A percentile compares a stretch with the other conserved stretches of the same genome.
phyloP scores from a whole-genome alignment of 1,140 invertebrate genomes.

The Limonius californicus region DNA sequence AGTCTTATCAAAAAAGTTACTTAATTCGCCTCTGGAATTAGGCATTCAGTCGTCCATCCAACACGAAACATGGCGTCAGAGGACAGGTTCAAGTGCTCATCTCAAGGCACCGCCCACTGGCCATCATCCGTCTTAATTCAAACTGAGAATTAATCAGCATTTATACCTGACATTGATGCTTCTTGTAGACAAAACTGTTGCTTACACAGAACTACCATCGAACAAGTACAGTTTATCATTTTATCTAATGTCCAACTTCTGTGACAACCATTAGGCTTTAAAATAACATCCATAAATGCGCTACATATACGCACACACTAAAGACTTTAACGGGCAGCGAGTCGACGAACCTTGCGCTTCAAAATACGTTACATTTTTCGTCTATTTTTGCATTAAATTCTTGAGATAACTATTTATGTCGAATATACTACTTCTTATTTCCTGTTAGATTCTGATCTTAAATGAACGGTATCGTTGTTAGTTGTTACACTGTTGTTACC shows the following conservation, averaged over 20 bases:
- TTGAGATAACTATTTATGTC: not conserved
- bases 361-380: not conserved
- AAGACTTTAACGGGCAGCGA: not conserved
- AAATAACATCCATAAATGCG: not conserved
- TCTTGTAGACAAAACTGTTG: constrained; percentile 21
- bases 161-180: constrained; percentile 28
- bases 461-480: not conserved
- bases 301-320: not conserved
- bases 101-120: constrained; percentile 22
- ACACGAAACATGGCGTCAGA: constrained; percentile 24
- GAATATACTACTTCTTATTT: not conserved
- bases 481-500: not conserved
- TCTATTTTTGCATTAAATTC: too few species aligned
- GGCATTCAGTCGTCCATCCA: constrained; percentile 14
- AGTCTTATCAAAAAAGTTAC: not conserved
- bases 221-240: not conserved
- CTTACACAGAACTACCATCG: not conserved
- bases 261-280: not conserved
- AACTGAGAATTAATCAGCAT: constrained; percentile 30
- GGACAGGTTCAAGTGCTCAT: constrained; percentile 26
- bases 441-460: not conserved
- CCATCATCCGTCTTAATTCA: constrained; percentile 30
- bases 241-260: constrained; percentile 3
- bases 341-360: not conserved
- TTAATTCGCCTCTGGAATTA: constrained; percentile 1